These are phyloP conservation scores for Poecilus cupreus DNA, from an alignment of 2,888 invertebrate genomes.

Conservation along the genomic window DNA sequence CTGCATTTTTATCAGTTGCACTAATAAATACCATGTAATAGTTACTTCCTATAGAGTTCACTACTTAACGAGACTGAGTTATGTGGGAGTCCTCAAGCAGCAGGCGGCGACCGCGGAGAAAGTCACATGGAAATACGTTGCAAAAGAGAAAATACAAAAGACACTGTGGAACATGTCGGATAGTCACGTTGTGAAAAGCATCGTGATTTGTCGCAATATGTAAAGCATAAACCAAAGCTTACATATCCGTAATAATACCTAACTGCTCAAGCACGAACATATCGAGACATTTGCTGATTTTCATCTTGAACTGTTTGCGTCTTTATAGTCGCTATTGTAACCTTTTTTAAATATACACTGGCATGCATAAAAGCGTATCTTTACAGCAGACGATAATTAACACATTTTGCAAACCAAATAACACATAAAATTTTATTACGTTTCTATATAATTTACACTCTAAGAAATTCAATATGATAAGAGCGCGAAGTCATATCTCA, in stretches of 20 bases:
- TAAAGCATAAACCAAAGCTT: constrained; percentile 21
- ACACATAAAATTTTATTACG: no score
- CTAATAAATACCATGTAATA: constrained; percentile 54
- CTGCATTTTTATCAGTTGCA: constrained; percentile 29
- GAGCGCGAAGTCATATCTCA: no score
- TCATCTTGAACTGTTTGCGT: not conserved
- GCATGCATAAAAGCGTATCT: no score
- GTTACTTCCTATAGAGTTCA: constrained; percentile 49
- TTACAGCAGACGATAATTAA: no score
- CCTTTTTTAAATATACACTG: not conserved
- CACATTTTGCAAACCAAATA: no score
- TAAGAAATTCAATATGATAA: no score
- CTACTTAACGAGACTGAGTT: constrained; percentile 46
- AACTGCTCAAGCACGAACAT: not conserved
- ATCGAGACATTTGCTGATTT: not conserved
- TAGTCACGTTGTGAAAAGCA: constrained; percentile 39
- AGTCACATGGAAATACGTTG: constrained; percentile 14
- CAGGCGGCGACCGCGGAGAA: constrained; percentile 19
- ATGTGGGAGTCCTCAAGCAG: constrained; percentile 46
- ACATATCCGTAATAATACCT: not conserved
- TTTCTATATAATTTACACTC: no score
- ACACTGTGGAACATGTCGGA: not conserved
- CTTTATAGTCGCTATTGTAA: not conserved
- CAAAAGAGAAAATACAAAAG: constrained; percentile 38
- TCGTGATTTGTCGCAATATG: constrained; percentile 44